These are phyloP conservation scores for Drosophila albomicans DNA, from an alignment of 1,140 invertebrate species.

Conservation along the genomic window DNA sequence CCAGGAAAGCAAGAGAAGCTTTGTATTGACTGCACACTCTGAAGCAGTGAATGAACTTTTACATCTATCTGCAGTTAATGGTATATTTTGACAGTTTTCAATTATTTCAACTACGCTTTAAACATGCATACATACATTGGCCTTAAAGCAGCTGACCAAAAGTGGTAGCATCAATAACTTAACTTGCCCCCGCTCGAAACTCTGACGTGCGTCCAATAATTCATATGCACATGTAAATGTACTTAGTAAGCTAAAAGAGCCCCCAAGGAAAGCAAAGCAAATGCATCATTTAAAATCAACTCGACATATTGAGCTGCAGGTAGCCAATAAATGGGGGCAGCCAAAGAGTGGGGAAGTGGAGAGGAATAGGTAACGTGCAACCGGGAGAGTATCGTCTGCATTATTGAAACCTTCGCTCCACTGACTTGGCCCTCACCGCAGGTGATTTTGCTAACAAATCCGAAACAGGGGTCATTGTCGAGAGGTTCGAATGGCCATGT, in stretches of 20 bases:
- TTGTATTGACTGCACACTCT: neutral
- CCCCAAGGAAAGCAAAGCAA: conserved; percentile 51
- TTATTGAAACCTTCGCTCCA: conserved; percentile 61
- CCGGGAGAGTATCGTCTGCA: conserved; percentile 45
- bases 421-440: conserved; percentile 58
- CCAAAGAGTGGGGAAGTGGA: neutral
- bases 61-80: neutral
- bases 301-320: conserved; percentile 63
- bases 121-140: neutral
- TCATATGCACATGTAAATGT: conserved; percentile 43
- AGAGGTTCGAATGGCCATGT: conserved; percentile 19
- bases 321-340: conserved; percentile 8
- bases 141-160: conserved; percentile 2
- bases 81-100: conserved; percentile 42
- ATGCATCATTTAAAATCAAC: conserved; percentile 71
- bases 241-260: conserved; percentile 36
- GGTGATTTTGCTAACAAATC: conserved; percentile 76
- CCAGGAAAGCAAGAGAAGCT: neutral
- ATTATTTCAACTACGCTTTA: conserved; percentile 7
- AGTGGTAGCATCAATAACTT: conserved; percentile 61
- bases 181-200: conserved; percentile 28
- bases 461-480: conserved; percentile 62
- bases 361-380: conserved; percentile 2
- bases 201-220: conserved; percentile 60
- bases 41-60: conserved; percentile 5